Base-by-base conservation (phyloP, 35 echinoderm and acorn worm species). In the Apostichopus californicus region DNA sequence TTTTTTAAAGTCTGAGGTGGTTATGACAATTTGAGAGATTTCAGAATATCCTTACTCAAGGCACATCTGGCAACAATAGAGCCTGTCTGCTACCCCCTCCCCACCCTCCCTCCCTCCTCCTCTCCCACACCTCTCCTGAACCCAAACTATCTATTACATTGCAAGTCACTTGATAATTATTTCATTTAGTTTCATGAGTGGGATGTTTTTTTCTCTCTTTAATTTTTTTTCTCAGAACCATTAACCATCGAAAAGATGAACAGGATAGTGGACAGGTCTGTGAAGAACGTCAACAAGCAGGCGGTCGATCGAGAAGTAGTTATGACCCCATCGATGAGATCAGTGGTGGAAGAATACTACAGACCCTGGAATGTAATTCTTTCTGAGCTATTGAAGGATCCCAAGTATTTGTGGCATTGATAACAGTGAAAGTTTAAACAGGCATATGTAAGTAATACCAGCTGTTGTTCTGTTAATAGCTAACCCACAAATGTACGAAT, bases 211-310 rank as follows among this genome's bases (percentile, higher is more conserved):
- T 24, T 18, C 10, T 25, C 52, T 25, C 3, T 78, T 20, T 46
- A 46, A 46, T 46, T 46, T 46, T 3, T 46, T 46, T 53, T 55
- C 55, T 83, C 80, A 83, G 80, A 83, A 6, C 80, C 80, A n/a
- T 83, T 83, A 83, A 25, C 80, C 17, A 5, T 5, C 10, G 80
- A 83, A 5, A 83, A 6, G 12, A 55, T 83, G 80, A 55, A 8
- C 6, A n/a, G 34, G 10, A 83, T 83, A 9, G 80, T 55, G 55
- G 11, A 83, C 34, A 83, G 80, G 55, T 83, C 80, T 0, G 17
- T 56, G 5, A 83, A 83, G 80, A 83, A 83, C 55, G 80, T 83
- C 34, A 83, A 83, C n/a, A 8, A 83, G 80, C 55, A 56, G 55
- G 80, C 80, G 9, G 18, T 11, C 18, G 25, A 13, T 6, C 46